phyloP scores from a whole-genome alignment of 1,140 invertebrate species.

The Diabrotica undecimpunctata region DNA sequence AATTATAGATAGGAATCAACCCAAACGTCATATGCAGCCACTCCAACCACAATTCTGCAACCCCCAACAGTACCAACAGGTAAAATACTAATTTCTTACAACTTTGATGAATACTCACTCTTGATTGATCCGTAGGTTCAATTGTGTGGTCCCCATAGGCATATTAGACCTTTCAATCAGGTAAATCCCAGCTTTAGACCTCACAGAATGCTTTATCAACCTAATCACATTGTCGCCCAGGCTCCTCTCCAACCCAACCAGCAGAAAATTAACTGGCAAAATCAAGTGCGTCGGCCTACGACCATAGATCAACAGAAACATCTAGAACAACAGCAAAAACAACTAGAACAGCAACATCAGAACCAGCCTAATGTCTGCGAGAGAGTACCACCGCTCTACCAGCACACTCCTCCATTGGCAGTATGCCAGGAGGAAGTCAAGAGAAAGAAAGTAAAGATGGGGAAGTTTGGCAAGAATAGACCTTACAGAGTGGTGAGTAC shows the following conservation, averaged over 20 bases:
- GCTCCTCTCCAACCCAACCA: slow-evolving; percentile 18
- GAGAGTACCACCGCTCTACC: slow-evolving; percentile 68
- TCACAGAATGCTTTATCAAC: slow-evolving; percentile 26
- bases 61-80: slow-evolving; percentile 34
- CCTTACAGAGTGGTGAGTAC: slow-evolving; percentile 39
- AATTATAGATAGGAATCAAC: slow-evolving; percentile 27
- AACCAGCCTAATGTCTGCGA: slow-evolving; percentile 51
- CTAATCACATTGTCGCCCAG: slow-evolving; percentile 27
- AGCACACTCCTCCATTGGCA: slow-evolving; percentile 58
- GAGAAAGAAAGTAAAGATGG: slow-evolving; percentile 60
- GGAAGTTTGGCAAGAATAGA: slow-evolving; percentile 56
- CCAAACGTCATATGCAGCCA: slow-evolving; percentile 38
- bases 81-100: not conserved
- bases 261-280: slow-evolving; percentile 29
- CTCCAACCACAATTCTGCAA: slow-evolving; percentile 32
- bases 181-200: slow-evolving; percentile 30
- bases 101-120: not conserved
- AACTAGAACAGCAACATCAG: slow-evolving; percentile 34
- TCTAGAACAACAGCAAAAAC: slow-evolving; percentile 45
- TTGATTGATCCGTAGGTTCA: slow-evolving; percentile 23
- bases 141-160: slow-evolving; percentile 47
- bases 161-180: slow-evolving; percentile 50
- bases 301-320: slow-evolving; percentile 19
- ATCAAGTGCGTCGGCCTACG: slow-evolving; percentile 18
- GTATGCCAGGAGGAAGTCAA: slow-evolving; percentile 62